Percentiles rank a stretch among this genome's conserved stretches.
Evolutionary conservation across 2,797 vertebrate genomes (phyloP).

Genomic region (Lagorchestes hirsutus): DNA sequence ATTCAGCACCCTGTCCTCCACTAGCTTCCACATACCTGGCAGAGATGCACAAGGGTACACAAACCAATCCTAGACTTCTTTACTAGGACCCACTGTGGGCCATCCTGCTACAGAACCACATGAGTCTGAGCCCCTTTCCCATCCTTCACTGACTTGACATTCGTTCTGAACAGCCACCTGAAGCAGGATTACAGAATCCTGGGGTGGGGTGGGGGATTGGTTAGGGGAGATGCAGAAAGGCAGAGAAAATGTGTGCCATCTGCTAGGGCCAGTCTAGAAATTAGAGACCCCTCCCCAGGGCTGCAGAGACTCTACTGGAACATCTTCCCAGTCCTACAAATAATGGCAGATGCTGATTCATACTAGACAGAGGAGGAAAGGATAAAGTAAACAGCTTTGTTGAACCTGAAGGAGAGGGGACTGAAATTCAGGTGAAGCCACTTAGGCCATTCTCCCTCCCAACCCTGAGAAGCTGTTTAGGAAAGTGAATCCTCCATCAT

Average conservation of each 20-base stretch:
- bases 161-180: not conserved
- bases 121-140: not conserved
- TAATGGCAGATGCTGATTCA: not conserved
- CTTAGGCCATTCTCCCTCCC: not conserved
- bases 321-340: not conserved
- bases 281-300: not conserved
- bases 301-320: not conserved
- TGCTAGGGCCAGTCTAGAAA: not conserved
- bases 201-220: no score
- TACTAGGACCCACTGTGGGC: not conserved
- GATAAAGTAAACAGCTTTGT: not conserved
- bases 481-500: not conserved
- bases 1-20: not conserved
- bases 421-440: not conserved
- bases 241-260: not conserved
- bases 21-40: no score
- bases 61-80: not conserved
- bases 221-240: not conserved
- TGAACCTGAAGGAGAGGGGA: no score
- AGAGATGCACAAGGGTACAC: not conserved
- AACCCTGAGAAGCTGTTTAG: not conserved
- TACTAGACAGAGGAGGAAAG: not conserved
- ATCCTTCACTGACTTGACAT: not conserved
- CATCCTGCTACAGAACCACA: not conserved
- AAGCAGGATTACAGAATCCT: no score